These are phyloP conservation scores for Rhorus exstirpatorius DNA, from an alignment of 2,888 invertebrate genomes.

Conservation along the genomic window DNA sequence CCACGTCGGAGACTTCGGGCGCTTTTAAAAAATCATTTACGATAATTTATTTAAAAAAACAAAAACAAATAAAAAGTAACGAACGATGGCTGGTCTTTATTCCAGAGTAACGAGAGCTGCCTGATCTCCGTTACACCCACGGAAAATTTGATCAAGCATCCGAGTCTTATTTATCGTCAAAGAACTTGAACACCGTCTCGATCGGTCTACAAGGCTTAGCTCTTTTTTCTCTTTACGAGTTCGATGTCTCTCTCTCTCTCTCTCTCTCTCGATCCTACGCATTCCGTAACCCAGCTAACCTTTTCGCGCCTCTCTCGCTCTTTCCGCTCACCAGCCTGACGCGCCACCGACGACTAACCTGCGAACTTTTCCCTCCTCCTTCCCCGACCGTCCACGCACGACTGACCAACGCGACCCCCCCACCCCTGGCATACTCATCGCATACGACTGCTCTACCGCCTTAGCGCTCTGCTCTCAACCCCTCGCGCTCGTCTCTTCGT, in stretches of 20 bases:
- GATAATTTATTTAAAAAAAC: no score
- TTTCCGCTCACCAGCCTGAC: slow-evolving; percentile 43
- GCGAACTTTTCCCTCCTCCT: slow-evolving; percentile 67
- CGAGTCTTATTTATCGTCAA: no score
- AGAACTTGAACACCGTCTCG: not conserved
- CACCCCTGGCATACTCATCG: no score
- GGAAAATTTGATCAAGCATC: no score
- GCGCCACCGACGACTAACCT: slow-evolving; percentile 43
- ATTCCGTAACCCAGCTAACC: slow-evolving; percentile 15
- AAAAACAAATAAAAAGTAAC: no score
- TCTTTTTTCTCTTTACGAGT: not conserved
- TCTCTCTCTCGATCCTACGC: not conserved
- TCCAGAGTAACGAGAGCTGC: no score
- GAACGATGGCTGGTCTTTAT: no score
- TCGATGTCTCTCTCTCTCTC: not conserved
- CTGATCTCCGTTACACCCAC: no score
- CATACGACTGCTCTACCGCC: no score
- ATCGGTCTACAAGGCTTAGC: not conserved
- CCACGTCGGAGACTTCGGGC: no score
- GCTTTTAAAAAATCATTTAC: no score
- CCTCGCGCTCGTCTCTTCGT: slow-evolving; percentile 64
- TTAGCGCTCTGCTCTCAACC: slow-evolving; percentile 39
- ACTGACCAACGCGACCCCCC: slow-evolving; percentile 63
- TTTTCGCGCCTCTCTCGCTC: slow-evolving; percentile 34
- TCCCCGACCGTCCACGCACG: slow-evolving; percentile 41